A percentile compares a stretch with the other conserved stretches of the same genome.
Evolutionary conservation across 2,113 vertebrate genomes (phyloP).

Genomic region (Rhabdornis inornatus): DNA sequence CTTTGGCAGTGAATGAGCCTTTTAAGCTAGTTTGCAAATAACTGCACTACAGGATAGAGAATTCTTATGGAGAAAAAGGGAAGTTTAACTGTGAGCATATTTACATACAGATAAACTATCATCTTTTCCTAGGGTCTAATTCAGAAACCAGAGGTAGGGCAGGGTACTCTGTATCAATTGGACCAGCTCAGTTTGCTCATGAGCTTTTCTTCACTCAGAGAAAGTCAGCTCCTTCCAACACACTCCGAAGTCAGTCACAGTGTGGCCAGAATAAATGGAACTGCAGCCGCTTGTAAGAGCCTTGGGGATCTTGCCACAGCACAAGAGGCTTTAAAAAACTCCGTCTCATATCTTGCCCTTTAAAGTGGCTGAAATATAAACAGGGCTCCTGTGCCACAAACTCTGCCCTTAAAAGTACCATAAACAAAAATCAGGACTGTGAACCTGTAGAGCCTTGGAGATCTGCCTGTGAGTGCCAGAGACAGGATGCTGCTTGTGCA

Average conservation of each 20-base stretch:
- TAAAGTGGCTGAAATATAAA: neutral
- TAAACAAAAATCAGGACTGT: neutral
- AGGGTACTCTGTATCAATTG: neutral
- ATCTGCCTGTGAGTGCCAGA: neutral
- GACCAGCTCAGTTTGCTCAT: neutral
- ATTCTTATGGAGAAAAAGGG: neutral
- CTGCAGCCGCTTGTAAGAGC: neutral
- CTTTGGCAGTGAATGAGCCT: neutral
- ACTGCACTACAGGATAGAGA: neutral
- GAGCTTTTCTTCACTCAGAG: neutral
- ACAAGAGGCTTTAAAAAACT: neutral
- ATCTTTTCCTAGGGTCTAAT: neutral
- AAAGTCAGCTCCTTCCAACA: neutral
- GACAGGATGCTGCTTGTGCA: neutral
- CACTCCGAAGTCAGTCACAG: neutral
- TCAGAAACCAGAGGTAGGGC: neutral
- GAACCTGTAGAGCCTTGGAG: neutral
- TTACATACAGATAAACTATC: neutral
- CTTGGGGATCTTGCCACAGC: neutral
- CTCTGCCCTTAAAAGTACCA: neutral
- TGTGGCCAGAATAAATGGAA: neutral
- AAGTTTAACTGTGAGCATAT: neutral
- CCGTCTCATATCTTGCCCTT: neutral
- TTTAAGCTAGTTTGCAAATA: neutral
- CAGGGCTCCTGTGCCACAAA: neutral